Conservation (phyloP, 2,797 vertebrate species). For the Acanthurus leucopareius region DNA sequence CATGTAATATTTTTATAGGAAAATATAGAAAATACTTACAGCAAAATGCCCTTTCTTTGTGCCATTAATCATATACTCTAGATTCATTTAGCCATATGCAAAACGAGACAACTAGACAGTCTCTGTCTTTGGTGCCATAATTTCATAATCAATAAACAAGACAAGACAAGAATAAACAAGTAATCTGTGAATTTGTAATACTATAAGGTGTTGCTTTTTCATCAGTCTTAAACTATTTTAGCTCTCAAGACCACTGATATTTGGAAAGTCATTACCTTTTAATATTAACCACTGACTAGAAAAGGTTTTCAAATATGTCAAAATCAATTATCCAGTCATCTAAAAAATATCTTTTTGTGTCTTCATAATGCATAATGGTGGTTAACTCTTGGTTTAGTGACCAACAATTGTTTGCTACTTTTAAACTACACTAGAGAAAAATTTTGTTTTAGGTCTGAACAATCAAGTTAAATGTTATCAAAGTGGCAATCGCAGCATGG, state of each 20-base stretch:
- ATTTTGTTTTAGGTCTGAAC: too few species aligned
- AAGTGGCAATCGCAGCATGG: too few species aligned
- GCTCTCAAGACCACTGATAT: not conserved
- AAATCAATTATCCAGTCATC: not conserved
- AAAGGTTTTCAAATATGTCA: not conserved
- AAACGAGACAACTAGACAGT: not conserved
- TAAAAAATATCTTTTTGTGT: not conserved
- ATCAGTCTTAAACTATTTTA: not conserved
- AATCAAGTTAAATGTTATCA: too few species aligned
- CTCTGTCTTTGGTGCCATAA: not conserved
- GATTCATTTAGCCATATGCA: not conserved
- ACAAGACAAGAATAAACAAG: not conserved
- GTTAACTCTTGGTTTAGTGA: not conserved
- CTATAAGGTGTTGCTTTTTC: not conserved
- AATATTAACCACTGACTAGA: not conserved
- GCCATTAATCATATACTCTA: not conserved
- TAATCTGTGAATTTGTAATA: not conserved
- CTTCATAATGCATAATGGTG: not conserved
- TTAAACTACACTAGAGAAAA: not conserved
- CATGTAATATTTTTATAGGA: not conserved
- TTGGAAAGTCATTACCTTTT: not conserved
- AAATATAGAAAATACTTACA: not conserved
- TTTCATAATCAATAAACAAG: not conserved
- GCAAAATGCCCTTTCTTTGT: not conserved
- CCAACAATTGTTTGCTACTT: not conserved